phyloP scores from a whole-genome alignment of 1,140 invertebrate genomes.

The Marisa cornuarietis region DNA sequence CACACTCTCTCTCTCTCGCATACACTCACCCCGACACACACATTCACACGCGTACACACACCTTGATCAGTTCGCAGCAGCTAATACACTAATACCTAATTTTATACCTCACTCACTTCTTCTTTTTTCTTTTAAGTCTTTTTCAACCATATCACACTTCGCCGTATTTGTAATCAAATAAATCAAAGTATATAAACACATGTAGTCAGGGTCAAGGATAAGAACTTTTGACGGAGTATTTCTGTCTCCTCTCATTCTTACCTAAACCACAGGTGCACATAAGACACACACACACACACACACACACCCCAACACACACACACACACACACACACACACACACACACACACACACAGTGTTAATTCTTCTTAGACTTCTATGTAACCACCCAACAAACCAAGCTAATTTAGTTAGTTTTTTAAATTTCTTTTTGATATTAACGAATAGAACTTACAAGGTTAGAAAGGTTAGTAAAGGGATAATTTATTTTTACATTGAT shows the following conservation, averaged over 20 bases:
- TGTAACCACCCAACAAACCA: not conserved
- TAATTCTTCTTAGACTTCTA: not conserved
- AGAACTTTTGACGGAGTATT: not conserved
- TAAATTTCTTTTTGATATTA: not conserved
- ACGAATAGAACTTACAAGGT: not conserved
- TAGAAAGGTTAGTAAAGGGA: not conserved
- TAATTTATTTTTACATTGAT: not conserved
- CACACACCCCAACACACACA: not conserved
- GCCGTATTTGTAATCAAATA: not conserved
- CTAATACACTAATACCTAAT: not conserved
- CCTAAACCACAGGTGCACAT: not conserved
- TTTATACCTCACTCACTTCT: not conserved
- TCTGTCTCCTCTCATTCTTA: not conserved
- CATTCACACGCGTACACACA: no score
- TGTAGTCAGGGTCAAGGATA: not conserved
- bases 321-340: not conserved
- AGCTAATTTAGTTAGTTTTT: not conserved
- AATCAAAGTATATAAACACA: not conserved
- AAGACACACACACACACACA: not conserved
- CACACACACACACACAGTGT: not conserved
- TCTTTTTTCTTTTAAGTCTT: not conserved
- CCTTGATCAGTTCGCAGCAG: not conserved
- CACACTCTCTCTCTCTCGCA: not conserved
- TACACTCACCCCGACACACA: no score
- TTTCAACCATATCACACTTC: not conserved